Evolutionary conservation across 2,888 invertebrate genomes (phyloP), one percentile per base, ranked within the genome.

Genomic region (Andrena dorsata): DNA sequence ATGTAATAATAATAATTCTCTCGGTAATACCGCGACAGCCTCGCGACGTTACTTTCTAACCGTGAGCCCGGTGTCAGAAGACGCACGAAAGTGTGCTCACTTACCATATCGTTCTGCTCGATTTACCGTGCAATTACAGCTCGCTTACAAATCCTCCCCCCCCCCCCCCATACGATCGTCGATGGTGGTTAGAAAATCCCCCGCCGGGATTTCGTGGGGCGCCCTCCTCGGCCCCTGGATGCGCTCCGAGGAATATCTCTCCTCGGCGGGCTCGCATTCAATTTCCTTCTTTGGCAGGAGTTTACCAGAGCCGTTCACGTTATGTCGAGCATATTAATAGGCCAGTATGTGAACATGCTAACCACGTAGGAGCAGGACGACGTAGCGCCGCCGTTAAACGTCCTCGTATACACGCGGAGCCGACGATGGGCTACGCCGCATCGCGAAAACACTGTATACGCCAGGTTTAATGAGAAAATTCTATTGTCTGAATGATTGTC

Each of bases 271-370:
- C 32, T 80, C 88, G 89, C 90, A 91, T 92, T 92, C 90, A 92
- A 92, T 92, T 91, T 92, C 91, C 90, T 91, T 91, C 91, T 90
- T 90, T 86, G 90, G 86, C 84, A 51, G 72, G 88, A 90, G 90
- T 91, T 91, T 90, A 87, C 41, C 88, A 82, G 86, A 84, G 85
- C 83, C 84, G 80, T 86, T 86, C 80, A 84, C 84, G 87, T 88
- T 90, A 89, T 86, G 88, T 86, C 81, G 76, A 79, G 89, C 90
- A 92, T 91, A 92, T 92, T 90, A 91, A 92, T 91, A 87, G 88
- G 75, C 79, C 74, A 71, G 75, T 76, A 71, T 69, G 80, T 60
- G 85, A 88, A 80, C 76, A 90, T 88, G 86, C 87, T 74, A 86
- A 86, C 88, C 89, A 88, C 90, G 88, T 90, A 88, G 83, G 32